These are phyloP conservation scores for Pipa parva DNA, from an alignment of 2,113 vertebrate species.

Conservation along the genomic window DNA sequence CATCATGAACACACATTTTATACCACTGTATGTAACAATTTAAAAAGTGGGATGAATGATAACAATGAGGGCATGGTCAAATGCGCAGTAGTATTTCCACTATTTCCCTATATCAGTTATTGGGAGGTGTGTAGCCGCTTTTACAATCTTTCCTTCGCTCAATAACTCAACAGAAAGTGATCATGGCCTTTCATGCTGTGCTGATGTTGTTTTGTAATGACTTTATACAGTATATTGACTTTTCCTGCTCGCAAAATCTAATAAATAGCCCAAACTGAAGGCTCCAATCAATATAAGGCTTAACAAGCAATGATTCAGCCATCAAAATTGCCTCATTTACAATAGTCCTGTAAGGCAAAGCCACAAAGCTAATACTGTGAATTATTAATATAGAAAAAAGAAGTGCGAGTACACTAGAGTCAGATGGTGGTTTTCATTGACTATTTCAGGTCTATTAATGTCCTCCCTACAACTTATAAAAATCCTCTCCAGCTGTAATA, in stretches of 20 bases:
- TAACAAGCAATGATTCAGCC: background rate
- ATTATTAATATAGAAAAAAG: conserved; percentile 1
- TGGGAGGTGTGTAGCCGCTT: no score
- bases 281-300: conserved; percentile 16
- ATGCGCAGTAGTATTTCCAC: no score
- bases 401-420: conserved; percentile 3
- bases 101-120: no score
- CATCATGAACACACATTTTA: no score
- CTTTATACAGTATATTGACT: no score
- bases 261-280: background rate
- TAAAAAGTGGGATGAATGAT: no score
- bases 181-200: no score
- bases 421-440: background rate
- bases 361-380: background rate
- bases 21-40: no score
- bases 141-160: no score
- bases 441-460: conserved; percentile 6
- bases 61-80: no score
- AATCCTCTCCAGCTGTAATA: conserved; percentile 1
- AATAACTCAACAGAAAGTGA: no score
- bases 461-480: background rate
- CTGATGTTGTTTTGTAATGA: no score
- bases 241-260: background rate
- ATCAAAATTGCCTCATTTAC: background rate
- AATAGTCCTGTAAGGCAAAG: background rate